Evolutionary conservation across 2,888 invertebrate genomes (phyloP), one percentile per base, ranked within the genome.

Genomic region (Catocala nupta): DNA sequence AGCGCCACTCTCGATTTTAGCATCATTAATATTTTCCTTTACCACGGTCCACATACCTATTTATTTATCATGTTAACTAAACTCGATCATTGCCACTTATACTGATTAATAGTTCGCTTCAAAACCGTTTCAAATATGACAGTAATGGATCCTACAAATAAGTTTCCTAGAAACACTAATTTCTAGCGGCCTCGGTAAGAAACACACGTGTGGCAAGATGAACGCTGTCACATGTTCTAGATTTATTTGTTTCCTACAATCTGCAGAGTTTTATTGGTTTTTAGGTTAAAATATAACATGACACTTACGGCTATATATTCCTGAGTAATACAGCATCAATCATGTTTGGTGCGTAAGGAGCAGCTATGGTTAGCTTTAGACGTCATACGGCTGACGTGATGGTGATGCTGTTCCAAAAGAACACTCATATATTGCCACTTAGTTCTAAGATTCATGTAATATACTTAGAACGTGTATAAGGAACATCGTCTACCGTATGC

Each of bases 141-240:
- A 74, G 66, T 69, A 69, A 69, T 74, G 61, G 52, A 50, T 49
- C 57, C 57, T 58, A 13, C 7, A 55, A 73, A 75, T 75, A 75
- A 45, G 53, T 42, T 75, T 68, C 74, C 45, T 4, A 52, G 73
- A 68, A 75, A 47, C 25, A 39, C n/a, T 45, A 44, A 63, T 59
- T 59, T 63, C 45, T 54, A 59, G 13, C 36, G n/a, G 34, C 13
- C 11, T 4, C 16, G 13, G 36, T 52, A 47, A 49, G 48, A 54
- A 53, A 55, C n/a, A 39, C 57, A 49, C 43, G 59, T 6, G 36
- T 39, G 56, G 52, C 34, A 48, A 45, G 34, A 16, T 36, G 53
- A 33, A 39, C 9, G 7, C 45, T 53, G 52, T 53, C 53, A 53
- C 25, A 11, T 47, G 33, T 45, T 5, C 12, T 12, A 47, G 16